Evolutionary conservation across 2,797 vertebrate species (phyloP), one percentile per base, ranked within the genome.

Genomic region (Rallus crepitans): DNA sequence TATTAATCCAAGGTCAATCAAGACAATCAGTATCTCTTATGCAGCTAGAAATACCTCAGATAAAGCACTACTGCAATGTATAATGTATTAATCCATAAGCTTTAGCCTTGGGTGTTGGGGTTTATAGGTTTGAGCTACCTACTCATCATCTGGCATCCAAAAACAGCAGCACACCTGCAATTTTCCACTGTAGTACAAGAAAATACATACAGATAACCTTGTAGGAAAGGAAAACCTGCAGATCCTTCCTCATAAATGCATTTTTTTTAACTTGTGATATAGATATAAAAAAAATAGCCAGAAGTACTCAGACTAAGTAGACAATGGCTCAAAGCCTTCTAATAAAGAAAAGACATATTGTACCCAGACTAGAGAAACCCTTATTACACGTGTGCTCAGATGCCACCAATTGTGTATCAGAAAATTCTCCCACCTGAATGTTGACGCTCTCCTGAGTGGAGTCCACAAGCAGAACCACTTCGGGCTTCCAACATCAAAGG

Each of bases 401-500:
- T 94, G 50, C n/a, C 65, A 93, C 66, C 72, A 50, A 42, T 89
- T 78, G 69, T 45, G 78, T 21, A 61, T n/a, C 0, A 2, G 35
- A 64, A 79, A 70, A 52, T 57, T 15, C 76, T 71, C 75, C 68
- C 37, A 39, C 68, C 23, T 64, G 64, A 71, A 80, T 61, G 10
- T 28, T 56, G 69, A 64, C 3, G 5, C 2, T 93, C 2, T 73
- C 53, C 53, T 61, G 84, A 71, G 24, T 13, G 39, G 30, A 23
- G 15, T 17, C 35, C 24, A 63, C 2, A 11, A 55, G 50, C 57
- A 79, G 42, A 94, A 50, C 25, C 0, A 0, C 39, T 48, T 53
- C 35, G 31, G 39, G 55, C 39, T 96, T 95, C 87, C 89, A 73
- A 92, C 64, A 66, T 39, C 0, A 47, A 72, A 89, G 15, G 12